A percentile compares a stretch with the other conserved stretches of the same genome.
phyloP scores from a whole-genome alignment of 2,797 vertebrate genomes.

The Tokudaia tokunoshimensis region DNA sequence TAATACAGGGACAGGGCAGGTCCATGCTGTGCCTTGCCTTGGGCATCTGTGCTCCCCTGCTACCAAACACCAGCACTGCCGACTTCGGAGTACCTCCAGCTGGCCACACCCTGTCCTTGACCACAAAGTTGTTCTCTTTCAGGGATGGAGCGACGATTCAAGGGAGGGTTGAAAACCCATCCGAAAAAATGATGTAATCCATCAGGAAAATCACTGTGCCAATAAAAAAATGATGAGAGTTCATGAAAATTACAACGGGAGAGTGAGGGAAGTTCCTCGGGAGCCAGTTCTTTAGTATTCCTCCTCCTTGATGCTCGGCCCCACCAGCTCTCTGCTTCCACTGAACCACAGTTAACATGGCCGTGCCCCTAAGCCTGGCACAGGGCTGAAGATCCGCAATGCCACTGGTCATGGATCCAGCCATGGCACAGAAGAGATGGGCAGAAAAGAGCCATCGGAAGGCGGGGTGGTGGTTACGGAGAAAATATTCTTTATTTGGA shows the following conservation, averaged over 20 bases:
- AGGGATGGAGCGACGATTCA: neutral
- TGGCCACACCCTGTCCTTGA: neutral
- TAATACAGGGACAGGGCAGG: neutral
- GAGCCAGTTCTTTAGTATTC: neutral
- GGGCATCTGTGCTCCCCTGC: neutral
- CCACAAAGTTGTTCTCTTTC: neutral
- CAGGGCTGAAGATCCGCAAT: rapidly evolving
- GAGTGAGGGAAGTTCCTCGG: neutral
- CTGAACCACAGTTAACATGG: neutral
- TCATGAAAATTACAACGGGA: neutral
- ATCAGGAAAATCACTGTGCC: constrained; percentile 2
- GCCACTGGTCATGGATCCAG: neutral
- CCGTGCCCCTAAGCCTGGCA: neutral
- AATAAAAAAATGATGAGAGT: constrained; percentile 21
- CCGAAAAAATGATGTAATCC: neutral
- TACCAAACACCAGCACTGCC: neutral
- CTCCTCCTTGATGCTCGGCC: neutral
- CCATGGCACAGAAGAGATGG: neutral
- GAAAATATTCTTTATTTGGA: constrained; percentile 39
- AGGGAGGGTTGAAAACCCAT: neutral
- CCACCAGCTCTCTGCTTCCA: neutral
- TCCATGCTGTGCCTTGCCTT: neutral
- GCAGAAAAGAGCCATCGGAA: neutral
- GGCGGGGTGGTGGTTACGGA: neutral
- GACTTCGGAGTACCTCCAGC: neutral